Conservation (phyloP, 1,140 invertebrate genomes). For the Cotesia typhae region DNA sequence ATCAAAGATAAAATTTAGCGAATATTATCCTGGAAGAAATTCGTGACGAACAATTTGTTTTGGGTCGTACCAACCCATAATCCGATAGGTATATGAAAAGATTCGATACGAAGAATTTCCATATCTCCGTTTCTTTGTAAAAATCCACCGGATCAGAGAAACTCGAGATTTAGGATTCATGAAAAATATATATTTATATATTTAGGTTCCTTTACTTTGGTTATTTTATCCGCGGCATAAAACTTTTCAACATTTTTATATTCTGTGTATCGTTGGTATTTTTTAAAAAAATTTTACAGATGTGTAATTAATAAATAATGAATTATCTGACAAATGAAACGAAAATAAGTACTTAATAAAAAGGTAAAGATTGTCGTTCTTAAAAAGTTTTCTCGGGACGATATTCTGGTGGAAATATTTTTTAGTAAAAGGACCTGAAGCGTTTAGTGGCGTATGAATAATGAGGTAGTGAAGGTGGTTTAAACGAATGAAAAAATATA, state of each 20-base stretch:
- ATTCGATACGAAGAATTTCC: constrained; percentile 5
- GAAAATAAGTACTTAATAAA: no score
- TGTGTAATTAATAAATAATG: no score
- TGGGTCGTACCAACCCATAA: neutral
- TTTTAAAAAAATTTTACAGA: no score
- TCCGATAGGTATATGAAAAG: constrained; percentile 12
- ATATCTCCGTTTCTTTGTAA: constrained; percentile 1
- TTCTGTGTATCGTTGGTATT: no score
- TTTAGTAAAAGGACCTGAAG: neutral
- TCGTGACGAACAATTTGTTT: constrained; percentile 4
- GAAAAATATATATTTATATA: constrained; percentile 5
- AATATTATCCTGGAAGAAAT: neutral
- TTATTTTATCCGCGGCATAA: neutral
- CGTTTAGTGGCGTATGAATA: constrained; percentile 37
- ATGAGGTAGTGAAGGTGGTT: constrained; percentile 20
- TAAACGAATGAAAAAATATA: neutral
- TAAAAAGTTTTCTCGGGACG: neutral
- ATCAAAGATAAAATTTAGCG: neutral
- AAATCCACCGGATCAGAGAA: constrained; percentile 14
- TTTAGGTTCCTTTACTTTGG: neutral
- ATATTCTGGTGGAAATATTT: neutral
- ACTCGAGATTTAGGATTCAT: constrained; percentile 10
- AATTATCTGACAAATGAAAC: no score
- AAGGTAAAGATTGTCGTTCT: neutral
- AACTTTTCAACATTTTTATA: no score